A percentile compares a stretch with the other conserved stretches of the same genome.
Evolutionary conservation across 2,113 vertebrate genomes (phyloP).

Genomic region (Plecotus auritus): DNA sequence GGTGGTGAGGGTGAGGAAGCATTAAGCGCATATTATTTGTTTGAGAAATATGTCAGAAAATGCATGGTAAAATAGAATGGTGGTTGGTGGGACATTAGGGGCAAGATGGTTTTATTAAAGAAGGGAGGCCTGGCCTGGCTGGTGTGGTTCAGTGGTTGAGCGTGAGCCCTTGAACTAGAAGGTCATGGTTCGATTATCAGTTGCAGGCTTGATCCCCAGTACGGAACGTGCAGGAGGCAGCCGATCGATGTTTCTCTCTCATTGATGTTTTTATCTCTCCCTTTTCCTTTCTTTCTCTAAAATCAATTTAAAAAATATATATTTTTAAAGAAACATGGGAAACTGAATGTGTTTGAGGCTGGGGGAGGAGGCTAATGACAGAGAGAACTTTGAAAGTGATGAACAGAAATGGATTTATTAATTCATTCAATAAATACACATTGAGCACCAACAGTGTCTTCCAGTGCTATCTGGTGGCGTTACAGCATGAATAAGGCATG

Average conservation of each 20-base stretch:
- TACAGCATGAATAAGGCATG: constrained; percentile 48
- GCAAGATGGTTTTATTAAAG: constrained; percentile 45
- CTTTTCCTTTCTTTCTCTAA: too few species aligned
- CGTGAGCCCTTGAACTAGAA: too few species aligned
- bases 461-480: neutral
- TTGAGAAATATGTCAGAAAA: constrained; percentile 58
- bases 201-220: too few species aligned
- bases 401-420: constrained; percentile 29
- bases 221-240: too few species aligned
- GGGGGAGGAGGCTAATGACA: neutral
- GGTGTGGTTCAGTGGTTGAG: too few species aligned
- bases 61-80: constrained; percentile 51
- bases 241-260: too few species aligned
- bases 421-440: constrained; percentile 35
- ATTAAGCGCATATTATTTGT: constrained; percentile 56
- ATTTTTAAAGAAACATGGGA: too few species aligned
- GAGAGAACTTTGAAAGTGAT: constrained; percentile 34
- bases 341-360: neutral
- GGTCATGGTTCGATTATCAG: too few species aligned
- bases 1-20: constrained; percentile 45
- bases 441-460: neutral
- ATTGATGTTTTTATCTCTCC: too few species aligned
- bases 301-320: too few species aligned
- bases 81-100: constrained; percentile 22
- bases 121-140: neutral